Base-by-base conservation (phyloP, 1,140 invertebrate genomes). In the Vanessa atalanta region DNA sequence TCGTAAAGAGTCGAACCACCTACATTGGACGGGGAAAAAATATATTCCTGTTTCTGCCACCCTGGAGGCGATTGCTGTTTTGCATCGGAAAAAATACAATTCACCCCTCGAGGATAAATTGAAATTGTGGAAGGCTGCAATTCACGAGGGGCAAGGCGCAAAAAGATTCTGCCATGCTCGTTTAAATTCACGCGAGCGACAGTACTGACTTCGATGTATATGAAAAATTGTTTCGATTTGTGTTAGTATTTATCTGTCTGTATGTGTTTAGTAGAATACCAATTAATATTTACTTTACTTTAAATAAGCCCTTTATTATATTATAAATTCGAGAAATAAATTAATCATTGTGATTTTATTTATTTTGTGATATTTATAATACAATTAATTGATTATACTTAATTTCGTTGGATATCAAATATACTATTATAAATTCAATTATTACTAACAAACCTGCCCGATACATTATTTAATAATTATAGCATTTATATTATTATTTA, bases 31-130 rank as follows among this genome's bases (percentile, higher is more conserved):
- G 65, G 75, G 74, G 51, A 73, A 72, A 75, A 70, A 63, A 65
- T 74, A 53, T 60, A 60, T 23, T 5, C 57, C 23, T 67, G 77
- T 75, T 64, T 67, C 53, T 60, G 55, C 55, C 55, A 71, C 70
- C 75, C 73, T 26, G 55, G 77, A 66, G 77, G 73, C 81, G 79
- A 86, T 83, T 81, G 83, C 80, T 87, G 78, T 82, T 88, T 87
- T 88, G 84, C 87, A 90, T 88, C 77, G 82, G 79, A 83, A 88
- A 89, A 87, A 88, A 84, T 81, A 85, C 84, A 83, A 78, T 83
- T 81, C 80, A 55, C 73, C 82, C 77, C 79, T 77, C 63, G 83
- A 80, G 84, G 73, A 88, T 87, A 86, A 83, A 88, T 89, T 86
- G 85, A 86, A 86, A 87, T 86, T 84, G 88, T 81, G 79, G 84